Conservation (phyloP, 2,797 vertebrate genomes). For the Gouania willdenowi region DNA sequence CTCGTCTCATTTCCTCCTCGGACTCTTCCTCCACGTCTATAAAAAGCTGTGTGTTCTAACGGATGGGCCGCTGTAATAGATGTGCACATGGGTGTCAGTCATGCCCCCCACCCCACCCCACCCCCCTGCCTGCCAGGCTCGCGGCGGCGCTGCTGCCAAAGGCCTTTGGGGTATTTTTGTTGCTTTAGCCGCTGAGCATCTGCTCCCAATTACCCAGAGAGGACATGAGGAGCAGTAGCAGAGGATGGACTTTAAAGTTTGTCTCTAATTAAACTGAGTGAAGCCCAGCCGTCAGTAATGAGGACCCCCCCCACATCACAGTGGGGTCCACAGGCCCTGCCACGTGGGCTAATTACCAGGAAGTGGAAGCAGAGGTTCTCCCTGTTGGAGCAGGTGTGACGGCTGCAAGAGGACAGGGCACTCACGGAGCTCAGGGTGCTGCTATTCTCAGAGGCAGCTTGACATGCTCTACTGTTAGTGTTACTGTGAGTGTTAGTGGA, state of each 20-base stretch:
- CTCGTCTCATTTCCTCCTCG: slow-evolving; percentile 39
- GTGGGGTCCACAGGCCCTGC: slow-evolving; percentile 55
- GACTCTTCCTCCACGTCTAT: slow-evolving; percentile 41
- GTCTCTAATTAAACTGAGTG: slow-evolving; percentile 77
- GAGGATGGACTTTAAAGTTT: slow-evolving; percentile 73
- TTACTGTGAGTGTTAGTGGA: slow-evolving; percentile 1
- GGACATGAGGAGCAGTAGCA: too few relatives aligned
- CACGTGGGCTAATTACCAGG: slow-evolving; percentile 64
- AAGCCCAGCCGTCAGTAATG: slow-evolving; percentile 71
- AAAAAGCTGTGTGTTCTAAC: not conserved
- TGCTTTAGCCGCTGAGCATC: slow-evolving; percentile 75
- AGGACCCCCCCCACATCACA: slow-evolving; percentile 67
- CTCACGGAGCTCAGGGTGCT: too few relatives aligned
- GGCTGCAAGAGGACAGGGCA: slow-evolving; percentile 57
- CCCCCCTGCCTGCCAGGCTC: slow-evolving; percentile 56
- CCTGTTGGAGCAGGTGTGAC: slow-evolving; percentile 63
- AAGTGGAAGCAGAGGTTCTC: slow-evolving; percentile 51
- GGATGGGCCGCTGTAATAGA: slow-evolving; percentile 34
- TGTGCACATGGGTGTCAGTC: slow-evolving; percentile 64
- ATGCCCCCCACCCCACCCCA: slow-evolving; percentile 54
- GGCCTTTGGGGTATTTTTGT: slow-evolving; percentile 74
- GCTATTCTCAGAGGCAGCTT: too few relatives aligned
- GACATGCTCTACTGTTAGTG: too few relatives aligned
- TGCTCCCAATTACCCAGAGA: slow-evolving; percentile 79
- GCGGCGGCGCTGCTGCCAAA: slow-evolving; percentile 66